Conservation (phyloP, 2,113 vertebrate species). For the Antigone vipio region DNA sequence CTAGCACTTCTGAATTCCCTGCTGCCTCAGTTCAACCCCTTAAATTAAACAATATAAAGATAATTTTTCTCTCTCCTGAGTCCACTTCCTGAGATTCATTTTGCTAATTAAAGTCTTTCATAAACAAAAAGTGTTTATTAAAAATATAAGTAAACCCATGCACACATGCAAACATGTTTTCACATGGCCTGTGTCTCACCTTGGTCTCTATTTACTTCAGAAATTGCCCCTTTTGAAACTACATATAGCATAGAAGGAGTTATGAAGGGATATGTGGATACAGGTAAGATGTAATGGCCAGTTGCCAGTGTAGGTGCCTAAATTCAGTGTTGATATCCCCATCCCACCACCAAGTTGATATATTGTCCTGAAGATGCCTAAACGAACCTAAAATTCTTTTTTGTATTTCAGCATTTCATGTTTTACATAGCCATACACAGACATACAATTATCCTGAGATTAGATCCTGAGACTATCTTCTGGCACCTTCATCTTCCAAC, state of each 20-base stretch:
- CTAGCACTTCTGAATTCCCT: neutral
- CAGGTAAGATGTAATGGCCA: neutral
- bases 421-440: neutral
- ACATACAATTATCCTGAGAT: neutral
- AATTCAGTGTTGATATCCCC: neutral
- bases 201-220: neutral
- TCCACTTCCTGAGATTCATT: neutral
- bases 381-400: neutral
- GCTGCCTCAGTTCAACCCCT: neutral
- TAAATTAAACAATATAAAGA: neutral
- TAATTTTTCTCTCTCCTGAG: neutral
- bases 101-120: neutral
- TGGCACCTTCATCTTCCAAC: neutral
- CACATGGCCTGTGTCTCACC: neutral
- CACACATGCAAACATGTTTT: neutral
- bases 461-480: neutral
- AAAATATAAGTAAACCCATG: neutral
- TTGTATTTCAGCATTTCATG: neutral
- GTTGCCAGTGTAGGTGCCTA: neutral
- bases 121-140: neutral
- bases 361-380: neutral
- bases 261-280: neutral
- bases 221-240: neutral
- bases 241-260: fast-evolving
- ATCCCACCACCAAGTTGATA: fast-evolving